Base-by-base conservation (phyloP, 2,888 invertebrate species). In the Chalcis sispes region DNA sequence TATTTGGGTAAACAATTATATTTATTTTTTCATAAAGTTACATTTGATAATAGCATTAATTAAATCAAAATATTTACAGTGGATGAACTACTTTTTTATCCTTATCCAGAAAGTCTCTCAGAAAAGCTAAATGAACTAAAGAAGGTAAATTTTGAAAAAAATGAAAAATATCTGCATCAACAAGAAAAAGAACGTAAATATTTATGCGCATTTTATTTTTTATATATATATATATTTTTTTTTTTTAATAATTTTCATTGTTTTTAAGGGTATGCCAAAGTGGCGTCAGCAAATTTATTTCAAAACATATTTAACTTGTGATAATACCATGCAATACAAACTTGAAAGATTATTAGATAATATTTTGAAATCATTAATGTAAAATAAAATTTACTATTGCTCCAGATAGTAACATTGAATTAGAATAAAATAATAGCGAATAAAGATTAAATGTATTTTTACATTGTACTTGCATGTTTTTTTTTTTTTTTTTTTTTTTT, bases 51-150 rank as follows among this genome's bases (percentile, higher is more conserved):
- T 13, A 42, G 15, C 13, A 7, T 42, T 58, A 10, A 52, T 13
- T 27, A 1, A 27, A 42, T 42, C 2, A 13, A 20, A 50, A 50
- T 50, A 20, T 56, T 80, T 79, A 58, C 62, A 80, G 80, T 85
- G 71, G 81, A 85, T 56, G 76, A 81, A 27, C 25, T 87, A 20
- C 77, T 75, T 3, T 83, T 85, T 62, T 81, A 83, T 67, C 87
- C 87, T 2, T 86, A 86, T 72, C 85, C 87, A 7, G 27, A 79
- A 3, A 77, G 72, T 13, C 77, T 87, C n/a, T 70, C 81, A 23
- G 75, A 73, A 10, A 82, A 79, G 46, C 32, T 87, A 13, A 72
- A 82, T 10, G 50, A 77, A 2, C 72, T 87, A 27, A 85, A 79
- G 50, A 72, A 75, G 58, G 77, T 25, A 2, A 86, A 87, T 69